Percentiles rank a stretch among this genome's conserved stretches.
phyloP scores from a whole-genome alignment of 2,113 vertebrate species.

The Nerophis lumbriciformis region DNA sequence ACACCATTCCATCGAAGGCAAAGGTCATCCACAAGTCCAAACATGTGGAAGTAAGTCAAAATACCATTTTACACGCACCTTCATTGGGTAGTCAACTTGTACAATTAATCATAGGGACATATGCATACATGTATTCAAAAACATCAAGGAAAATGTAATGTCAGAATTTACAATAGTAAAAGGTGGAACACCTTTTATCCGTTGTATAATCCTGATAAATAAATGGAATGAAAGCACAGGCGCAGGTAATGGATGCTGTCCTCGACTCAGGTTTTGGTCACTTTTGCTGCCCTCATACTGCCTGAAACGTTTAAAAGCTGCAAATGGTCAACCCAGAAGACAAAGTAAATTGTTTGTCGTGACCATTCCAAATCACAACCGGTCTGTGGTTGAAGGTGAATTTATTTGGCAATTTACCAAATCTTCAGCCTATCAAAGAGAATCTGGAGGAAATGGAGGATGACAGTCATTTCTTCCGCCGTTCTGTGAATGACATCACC shows the following conservation, averaged over 20 bases:
- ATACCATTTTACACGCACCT: too few species aligned
- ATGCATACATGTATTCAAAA: too few species aligned
- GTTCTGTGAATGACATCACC: conserved; percentile 90
- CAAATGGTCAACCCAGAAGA: neutral
- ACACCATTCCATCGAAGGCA: conserved; percentile 85
- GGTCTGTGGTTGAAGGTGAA: too few species aligned
- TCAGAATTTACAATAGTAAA: too few species aligned
- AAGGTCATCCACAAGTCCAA: conserved; percentile 94
- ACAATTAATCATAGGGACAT: too few species aligned
- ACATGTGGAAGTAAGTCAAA: conserved; percentile 55
- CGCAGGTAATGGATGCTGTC: neutral
- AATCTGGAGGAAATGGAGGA: conserved; percentile 51
- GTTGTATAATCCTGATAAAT: neutral
- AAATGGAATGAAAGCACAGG: neutral
- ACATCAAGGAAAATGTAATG: too few species aligned
- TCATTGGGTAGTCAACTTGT: too few species aligned
- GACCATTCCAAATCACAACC: neutral
- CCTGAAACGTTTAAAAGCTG: neutral
- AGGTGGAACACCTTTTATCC: too few species aligned
- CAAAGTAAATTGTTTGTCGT: neutral
- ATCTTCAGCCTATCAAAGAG: conserved; percentile 37
- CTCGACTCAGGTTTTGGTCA: neutral
- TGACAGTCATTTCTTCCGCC: conserved; percentile 74
- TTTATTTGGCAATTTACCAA: neutral
- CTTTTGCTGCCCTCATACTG: neutral